phyloP scores from a whole-genome alignment of 2,888 invertebrate species.

The Dexiosoma caninum region DNA sequence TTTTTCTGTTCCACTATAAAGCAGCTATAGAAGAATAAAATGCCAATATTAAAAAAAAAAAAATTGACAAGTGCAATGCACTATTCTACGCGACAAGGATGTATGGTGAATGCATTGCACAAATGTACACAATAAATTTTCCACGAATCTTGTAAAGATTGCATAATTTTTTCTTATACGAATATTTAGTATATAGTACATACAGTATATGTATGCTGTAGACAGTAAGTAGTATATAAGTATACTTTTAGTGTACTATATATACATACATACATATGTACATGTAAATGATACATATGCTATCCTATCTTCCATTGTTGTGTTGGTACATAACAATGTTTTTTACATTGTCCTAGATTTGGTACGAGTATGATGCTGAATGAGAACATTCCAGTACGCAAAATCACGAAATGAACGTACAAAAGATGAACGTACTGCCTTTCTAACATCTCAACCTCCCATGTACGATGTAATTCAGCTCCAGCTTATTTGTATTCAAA shows the following conservation, averaged over 20 bases:
- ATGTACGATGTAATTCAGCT: neutral
- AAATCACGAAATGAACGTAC: neutral
- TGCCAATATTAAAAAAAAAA: too few species aligned
- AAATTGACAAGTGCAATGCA: too few species aligned
- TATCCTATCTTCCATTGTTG: neutral
- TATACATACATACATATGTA: neutral
- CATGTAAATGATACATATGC: neutral
- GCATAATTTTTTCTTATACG: too few species aligned
- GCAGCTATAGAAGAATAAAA: too few species aligned
- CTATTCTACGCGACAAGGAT: too few species aligned
- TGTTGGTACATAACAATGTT: neutral
- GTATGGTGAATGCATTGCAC: too few species aligned
- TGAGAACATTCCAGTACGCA: slow-evolving; percentile 12
- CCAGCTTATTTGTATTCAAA: neutral
- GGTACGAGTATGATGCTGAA: neutral
- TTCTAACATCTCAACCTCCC: neutral
- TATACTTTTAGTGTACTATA: neutral
- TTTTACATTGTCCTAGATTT: slow-evolving; percentile 42
- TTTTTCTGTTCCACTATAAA: too few species aligned
- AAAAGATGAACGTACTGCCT: neutral
- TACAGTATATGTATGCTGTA: neutral
- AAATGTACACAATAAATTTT: too few species aligned
- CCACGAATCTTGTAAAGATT: too few species aligned
- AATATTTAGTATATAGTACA: neutral
- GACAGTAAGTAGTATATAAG: neutral